phyloP scores from a whole-genome alignment of 2,113 vertebrate genomes.

The Accipiter cooperii region DNA sequence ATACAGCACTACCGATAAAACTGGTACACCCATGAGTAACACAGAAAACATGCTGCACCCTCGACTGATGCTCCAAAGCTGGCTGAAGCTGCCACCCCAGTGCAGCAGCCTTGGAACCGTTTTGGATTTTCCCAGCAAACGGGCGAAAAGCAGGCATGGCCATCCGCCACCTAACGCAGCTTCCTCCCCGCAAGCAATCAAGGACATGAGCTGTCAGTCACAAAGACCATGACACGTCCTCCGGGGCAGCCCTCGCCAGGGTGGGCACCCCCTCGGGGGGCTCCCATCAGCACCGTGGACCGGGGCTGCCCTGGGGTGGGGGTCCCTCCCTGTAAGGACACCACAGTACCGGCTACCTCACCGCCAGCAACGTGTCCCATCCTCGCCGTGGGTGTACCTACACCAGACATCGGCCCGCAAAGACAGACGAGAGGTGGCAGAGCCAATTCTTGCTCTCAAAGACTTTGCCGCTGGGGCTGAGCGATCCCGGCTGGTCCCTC shows the following conservation, averaged over 20 bases:
- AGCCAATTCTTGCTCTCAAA: not conserved
- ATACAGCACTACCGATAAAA: not conserved
- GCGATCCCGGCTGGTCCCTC: not conserved
- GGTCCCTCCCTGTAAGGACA: not conserved
- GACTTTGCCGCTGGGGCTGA: not conserved
- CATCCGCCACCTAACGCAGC: not conserved
- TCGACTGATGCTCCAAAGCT: not conserved
- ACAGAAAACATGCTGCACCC: not conserved
- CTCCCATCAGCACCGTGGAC: not conserved
- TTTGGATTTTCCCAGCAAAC: not conserved
- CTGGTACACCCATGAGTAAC: not conserved
- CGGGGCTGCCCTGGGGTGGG: too few species aligned
- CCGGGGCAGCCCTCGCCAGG: not conserved
- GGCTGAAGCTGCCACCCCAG: not conserved
- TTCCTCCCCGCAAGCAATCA: not conserved
- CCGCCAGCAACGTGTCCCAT: accelerated
- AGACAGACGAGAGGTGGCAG: not conserved
- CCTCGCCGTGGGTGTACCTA: too few species aligned
- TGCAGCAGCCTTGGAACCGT: not conserved
- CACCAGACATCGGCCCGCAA: not conserved
- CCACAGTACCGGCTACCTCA: not conserved
- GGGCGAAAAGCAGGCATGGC: not conserved
- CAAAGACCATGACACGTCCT: not conserved
- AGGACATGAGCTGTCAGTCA: not conserved
- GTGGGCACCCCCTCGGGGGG: not conserved